phyloP scores from a whole-genome alignment of 2,888 invertebrate genomes.

The Pegoplata infirma region DNA sequence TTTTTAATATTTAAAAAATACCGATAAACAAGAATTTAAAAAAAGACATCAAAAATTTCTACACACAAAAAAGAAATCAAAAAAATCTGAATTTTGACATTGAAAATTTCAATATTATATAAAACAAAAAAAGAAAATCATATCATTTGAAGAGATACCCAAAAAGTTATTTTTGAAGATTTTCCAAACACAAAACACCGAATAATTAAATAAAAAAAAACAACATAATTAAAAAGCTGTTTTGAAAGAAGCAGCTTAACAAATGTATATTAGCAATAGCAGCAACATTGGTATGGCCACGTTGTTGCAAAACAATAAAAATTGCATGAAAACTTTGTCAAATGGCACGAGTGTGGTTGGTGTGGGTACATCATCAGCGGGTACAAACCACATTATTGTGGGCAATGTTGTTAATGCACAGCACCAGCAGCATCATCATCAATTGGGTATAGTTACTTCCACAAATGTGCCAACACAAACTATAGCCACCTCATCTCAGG shows the following conservation, averaged over 20 bases:
- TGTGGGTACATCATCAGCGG: constrained; percentile 54
- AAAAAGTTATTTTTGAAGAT: neutral
- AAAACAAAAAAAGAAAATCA: constrained; percentile 2
- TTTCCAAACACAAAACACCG: neutral
- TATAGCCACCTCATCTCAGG: constrained; percentile 48
- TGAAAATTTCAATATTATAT: neutral
- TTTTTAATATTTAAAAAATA: constrained; percentile 26
- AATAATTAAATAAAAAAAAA: no score
- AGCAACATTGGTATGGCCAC: constrained; percentile 83
- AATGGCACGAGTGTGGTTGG: constrained; percentile 79
- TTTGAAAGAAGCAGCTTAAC: constrained; percentile 24
- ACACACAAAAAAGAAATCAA: constrained; percentile 6
- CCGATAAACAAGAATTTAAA: neutral
- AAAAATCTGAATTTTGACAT: neutral
- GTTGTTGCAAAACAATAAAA: constrained; percentile 86
- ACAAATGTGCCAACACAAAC: constrained; percentile 54
- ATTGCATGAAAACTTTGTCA: constrained; percentile 87
- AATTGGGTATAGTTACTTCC: constrained; percentile 41
- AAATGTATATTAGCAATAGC: constrained; percentile 72
- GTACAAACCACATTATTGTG: constrained; percentile 58
- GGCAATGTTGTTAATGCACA: constrained; percentile 55
- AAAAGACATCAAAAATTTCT: neutral
- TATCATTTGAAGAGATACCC: neutral
- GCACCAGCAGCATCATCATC: constrained; percentile 26
- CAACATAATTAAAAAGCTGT: neutral